phyloP scores from a whole-genome alignment of 2,113 vertebrate genomes.

The western clawed frog (Xenopus tropicalis) region DNA sequence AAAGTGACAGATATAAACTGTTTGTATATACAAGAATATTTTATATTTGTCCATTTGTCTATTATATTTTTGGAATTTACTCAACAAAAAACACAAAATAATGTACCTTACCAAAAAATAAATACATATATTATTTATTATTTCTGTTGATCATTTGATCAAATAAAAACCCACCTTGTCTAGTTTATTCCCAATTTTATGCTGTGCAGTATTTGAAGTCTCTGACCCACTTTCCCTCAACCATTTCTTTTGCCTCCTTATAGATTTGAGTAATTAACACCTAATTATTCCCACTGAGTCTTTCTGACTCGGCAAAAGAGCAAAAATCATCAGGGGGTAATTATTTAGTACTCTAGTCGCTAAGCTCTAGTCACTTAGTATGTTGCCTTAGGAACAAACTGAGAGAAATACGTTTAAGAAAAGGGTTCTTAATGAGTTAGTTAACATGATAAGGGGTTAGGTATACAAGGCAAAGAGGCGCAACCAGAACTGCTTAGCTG shows the following conservation, averaged over 20 bases:
- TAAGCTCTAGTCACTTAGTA: slow-evolving; percentile 46
- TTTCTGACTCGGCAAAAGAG: slow-evolving; percentile 46
- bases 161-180: too few relatives aligned
- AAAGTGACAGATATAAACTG: too few relatives aligned
- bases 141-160: too few relatives aligned
- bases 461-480: slow-evolving; percentile 36
- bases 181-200: background rate
- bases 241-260: slow-evolving; percentile 39
- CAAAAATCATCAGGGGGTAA: slow-evolving; percentile 46
- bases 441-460: slow-evolving; percentile 44
- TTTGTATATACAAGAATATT: too few relatives aligned
- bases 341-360: slow-evolving; percentile 45
- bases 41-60: too few relatives aligned
- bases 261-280: slow-evolving; percentile 45
- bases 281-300: slow-evolving; percentile 45
- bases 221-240: slow-evolving; percentile 32
- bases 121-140: too few relatives aligned
- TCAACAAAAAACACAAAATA: too few relatives aligned
- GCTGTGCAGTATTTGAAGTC: slow-evolving; percentile 4
- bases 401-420: slow-evolving; percentile 35
- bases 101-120: too few relatives aligned
- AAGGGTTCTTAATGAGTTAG: slow-evolving; percentile 44
- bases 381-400: slow-evolving; percentile 44
- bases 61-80: too few relatives aligned
- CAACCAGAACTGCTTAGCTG: slow-evolving; percentile 38